A percentile compares a stretch with the other conserved stretches of the same genome.
phyloP scores from a whole-genome alignment of 2,797 vertebrate species.

The Coracias cyanogaster region DNA sequence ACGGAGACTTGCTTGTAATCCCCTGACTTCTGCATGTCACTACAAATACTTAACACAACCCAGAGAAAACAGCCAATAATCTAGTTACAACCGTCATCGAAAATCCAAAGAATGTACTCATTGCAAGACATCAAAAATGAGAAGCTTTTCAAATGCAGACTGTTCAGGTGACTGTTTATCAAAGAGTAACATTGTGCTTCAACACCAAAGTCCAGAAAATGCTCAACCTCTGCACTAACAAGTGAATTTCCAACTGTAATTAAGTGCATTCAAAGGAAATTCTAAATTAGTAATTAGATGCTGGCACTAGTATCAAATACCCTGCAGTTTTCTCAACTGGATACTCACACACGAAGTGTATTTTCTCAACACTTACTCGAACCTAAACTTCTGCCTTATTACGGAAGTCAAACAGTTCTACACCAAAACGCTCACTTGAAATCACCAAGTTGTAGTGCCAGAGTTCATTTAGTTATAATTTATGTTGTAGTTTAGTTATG shows the following conservation, averaged over 20 bases:
- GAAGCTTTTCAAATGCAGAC: slow-evolving; percentile 82
- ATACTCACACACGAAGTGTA: neutral
- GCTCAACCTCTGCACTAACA: neutral
- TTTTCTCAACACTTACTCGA: neutral
- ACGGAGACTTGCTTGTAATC: neutral
- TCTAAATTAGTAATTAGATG: neutral
- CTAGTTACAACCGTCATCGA: neutral
- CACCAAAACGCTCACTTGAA: neutral
- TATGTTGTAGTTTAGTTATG: neutral
- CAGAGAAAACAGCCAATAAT: neutral
- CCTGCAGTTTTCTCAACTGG: neutral
- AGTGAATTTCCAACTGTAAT: neutral
- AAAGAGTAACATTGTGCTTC: neutral
- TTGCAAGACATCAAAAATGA: neutral
- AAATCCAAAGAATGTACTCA: neutral
- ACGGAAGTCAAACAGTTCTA: neutral
- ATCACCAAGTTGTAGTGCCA: neutral
- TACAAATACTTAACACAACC: neutral
- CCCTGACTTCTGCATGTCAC: neutral
- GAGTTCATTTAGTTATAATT: neutral
- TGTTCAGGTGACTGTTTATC: slow-evolving; percentile 44
- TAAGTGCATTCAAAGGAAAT: slow-evolving; percentile 28
- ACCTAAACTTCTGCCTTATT: neutral
- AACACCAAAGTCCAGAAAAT: neutral
- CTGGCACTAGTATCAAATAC: neutral